Conservation (phyloP, 2,888 invertebrate genomes). For the Camponotus fellah region DNA sequence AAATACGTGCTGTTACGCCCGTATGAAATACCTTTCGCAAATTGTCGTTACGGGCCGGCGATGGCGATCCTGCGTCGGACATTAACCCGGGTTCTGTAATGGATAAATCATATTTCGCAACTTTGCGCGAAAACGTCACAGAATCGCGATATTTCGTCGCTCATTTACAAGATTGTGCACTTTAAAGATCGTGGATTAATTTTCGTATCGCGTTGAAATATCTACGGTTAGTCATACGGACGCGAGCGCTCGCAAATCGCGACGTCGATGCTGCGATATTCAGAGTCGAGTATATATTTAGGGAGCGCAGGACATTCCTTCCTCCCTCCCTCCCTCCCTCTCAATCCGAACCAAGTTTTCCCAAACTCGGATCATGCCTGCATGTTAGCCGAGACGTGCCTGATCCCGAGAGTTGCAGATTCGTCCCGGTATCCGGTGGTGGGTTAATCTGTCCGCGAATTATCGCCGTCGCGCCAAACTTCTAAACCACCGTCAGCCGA, state of each 20-base stretch:
- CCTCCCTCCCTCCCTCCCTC: not conserved
- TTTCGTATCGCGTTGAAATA: not conserved
- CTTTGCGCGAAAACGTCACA: slow-evolving; percentile 32
- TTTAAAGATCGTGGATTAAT: slow-evolving; percentile 36
- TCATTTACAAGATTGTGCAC: slow-evolving; percentile 54
- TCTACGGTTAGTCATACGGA: slow-evolving; percentile 2
- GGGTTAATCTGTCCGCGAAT: slow-evolving; percentile 71
- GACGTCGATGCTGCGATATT: slow-evolving; percentile 13
- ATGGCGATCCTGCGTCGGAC: slow-evolving; percentile 52
- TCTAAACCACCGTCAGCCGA: slow-evolving; percentile 55
- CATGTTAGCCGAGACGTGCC: slow-evolving; percentile 73
- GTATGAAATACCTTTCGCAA: slow-evolving; percentile 50
- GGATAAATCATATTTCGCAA: slow-evolving; percentile 50
- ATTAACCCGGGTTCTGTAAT: slow-evolving; percentile 42
- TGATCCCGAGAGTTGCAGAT: slow-evolving; percentile 72
- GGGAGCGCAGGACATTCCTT: not conserved
- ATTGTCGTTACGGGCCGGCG: slow-evolving; percentile 53
- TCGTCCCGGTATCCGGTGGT: slow-evolving; percentile 62
- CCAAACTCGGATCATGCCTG: slow-evolving; percentile 72
- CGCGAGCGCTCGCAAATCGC: slow-evolving; percentile 27
- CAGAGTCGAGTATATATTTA: slow-evolving; percentile 4
- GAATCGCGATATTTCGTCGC: slow-evolving; percentile 35
- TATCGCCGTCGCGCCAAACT: slow-evolving; percentile 72
- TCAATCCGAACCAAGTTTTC: slow-evolving; percentile 61
- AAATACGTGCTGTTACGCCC: slow-evolving; percentile 45